Base-by-base conservation (phyloP, 2,113 vertebrate genomes). In the Seriola quinqueradiata region DNA sequence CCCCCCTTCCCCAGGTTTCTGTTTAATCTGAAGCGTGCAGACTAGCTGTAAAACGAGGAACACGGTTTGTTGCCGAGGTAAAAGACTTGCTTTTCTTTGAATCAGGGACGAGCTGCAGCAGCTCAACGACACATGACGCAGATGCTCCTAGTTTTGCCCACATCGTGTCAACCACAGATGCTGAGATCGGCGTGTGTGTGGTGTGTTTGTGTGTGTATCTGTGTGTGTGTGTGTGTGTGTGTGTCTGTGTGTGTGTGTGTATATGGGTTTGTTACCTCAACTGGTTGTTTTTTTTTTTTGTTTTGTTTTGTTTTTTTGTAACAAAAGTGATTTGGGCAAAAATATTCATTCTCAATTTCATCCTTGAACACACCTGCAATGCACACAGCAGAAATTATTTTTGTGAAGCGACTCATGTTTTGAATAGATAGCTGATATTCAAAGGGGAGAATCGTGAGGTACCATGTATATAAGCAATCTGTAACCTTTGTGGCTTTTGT, bases 51-150 rank as follows among this genome's bases (percentile, higher is more conserved):
- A 69, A 81, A 85, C 59, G n/a, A 84, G 83, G 77, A 87, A 57
- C 48, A 0, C 4, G 50, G 82, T 81, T 32, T 66, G 77, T 82
- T 72, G 75, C 58, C n/a, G 82, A 87, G 81, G 85, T 89, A 58
- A 86, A 82, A 81, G 84, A 90, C 83, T 7, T 85, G 79, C 79
- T 90, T 89, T 81, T 77, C 86, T 85, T 90, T 81, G 79, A 92
- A 91, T 94, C 93, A 94, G 93, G 91, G 93, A 94, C 65, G 91
- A 90, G 89, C 90, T 88, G 76, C 70, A 54, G 10, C 65, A 65
- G 89, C 92, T 92, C 90, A 32, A 77, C 28, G 67, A 85, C 88
- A 83, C 84, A 57, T 63, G 75, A 75, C 67, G 40, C 72, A 80
- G 86, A 83, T 57, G 1, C 83, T 86, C 76, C 70, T 50, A 81